phyloP scores from a whole-genome alignment of 2,888 invertebrate species.

The Nemapogon koenigi region DNA sequence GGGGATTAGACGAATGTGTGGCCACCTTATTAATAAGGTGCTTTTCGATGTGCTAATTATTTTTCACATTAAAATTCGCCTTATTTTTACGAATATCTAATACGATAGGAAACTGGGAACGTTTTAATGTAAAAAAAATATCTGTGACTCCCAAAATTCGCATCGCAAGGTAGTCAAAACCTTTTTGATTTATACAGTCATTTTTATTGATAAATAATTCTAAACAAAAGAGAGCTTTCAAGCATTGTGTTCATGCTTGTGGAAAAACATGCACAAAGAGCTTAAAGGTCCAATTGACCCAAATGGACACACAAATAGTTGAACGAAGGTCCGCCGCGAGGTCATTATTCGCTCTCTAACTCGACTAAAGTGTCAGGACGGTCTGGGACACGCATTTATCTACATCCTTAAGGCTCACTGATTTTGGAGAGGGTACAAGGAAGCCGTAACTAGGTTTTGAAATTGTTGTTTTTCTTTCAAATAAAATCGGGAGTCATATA shows the following conservation, averaged over 20 bases:
- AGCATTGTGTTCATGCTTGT: conserved; percentile 26
- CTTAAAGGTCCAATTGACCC: conserved; percentile 54
- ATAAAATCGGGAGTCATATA: too few species aligned
- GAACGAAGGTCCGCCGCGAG: conserved; percentile 42
- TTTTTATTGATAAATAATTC: neutral
- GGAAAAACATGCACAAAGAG: conserved; percentile 48
- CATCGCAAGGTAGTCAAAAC: too few species aligned
- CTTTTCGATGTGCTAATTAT: too few species aligned
- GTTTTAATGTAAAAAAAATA: too few species aligned
- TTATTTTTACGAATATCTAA: too few species aligned
- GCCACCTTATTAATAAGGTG: too few species aligned
- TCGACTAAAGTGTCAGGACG: conserved; percentile 51
- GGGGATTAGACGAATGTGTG: too few species aligned
- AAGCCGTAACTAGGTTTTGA: conserved; percentile 36
- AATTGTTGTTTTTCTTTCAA: too few species aligned
- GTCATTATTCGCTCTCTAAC: conserved; percentile 56
- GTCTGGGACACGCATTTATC: conserved; percentile 52
- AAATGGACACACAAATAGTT: conserved; percentile 60
- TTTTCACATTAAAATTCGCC: too few species aligned
- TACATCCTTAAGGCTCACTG: conserved; percentile 55
- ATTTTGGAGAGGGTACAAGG: conserved; percentile 46
- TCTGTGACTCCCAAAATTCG: too few species aligned
- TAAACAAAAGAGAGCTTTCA: conserved; percentile 49
- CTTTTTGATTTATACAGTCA: too few species aligned
- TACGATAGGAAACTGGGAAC: too few species aligned